A percentile compares a stretch with the other conserved stretches of the same genome.
Conservation (phyloP, 2,797 vertebrate genomes). For the Aphelocoma californica region DNA sequence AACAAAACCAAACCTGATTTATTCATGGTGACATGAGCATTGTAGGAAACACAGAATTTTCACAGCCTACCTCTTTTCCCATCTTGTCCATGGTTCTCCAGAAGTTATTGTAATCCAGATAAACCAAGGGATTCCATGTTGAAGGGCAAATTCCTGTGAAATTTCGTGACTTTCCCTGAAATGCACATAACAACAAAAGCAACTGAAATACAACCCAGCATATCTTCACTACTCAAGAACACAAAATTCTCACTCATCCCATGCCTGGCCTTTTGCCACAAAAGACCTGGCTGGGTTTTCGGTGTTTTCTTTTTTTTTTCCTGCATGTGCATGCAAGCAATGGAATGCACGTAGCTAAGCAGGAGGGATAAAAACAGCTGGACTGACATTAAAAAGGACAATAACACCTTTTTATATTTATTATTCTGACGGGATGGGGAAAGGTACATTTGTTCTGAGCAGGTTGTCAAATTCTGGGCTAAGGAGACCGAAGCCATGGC, state of each 20-base stretch:
- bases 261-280: background rate
- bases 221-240: background rate
- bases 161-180: constrained; percentile 74
- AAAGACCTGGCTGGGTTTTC: background rate
- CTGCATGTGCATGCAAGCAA: background rate
- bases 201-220: background rate
- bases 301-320: accelerated
- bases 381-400: background rate
- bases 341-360: background rate
- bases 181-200: constrained; percentile 20
- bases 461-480: background rate
- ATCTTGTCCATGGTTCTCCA: constrained; percentile 82
- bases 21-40: background rate
- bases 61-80: constrained; percentile 78
- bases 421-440: background rate
- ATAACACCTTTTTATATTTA: background rate
- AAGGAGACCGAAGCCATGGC: background rate
- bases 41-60: background rate
- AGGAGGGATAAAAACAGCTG: background rate
- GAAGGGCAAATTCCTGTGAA: constrained; percentile 72
- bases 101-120: constrained; percentile 82
- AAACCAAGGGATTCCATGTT: constrained; percentile 81
- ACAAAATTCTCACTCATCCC: background rate
- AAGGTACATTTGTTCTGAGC: background rate
- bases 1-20: background rate